A percentile compares a stretch with the other conserved stretches of the same genome.
phyloP scores from a whole-genome alignment of 1,140 invertebrate genomes.

The Elymnias hypermnestra region DNA sequence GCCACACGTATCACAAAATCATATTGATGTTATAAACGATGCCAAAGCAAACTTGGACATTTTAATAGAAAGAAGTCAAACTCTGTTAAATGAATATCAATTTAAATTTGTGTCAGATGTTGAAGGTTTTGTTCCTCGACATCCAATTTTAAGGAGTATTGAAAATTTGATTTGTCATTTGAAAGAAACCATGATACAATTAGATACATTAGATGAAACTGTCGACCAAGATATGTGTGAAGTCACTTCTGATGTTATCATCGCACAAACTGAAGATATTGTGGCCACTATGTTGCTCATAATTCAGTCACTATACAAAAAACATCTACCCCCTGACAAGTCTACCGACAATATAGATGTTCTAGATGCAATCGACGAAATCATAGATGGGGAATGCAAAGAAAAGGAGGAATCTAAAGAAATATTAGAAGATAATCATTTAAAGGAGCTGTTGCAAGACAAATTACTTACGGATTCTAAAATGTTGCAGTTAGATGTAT shows the following conservation, averaged over 20 bases:
- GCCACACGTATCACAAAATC: slow-evolving; percentile 43
- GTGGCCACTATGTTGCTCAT: slow-evolving; percentile 78
- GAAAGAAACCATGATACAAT: slow-evolving; percentile 27
- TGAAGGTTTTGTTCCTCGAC: slow-evolving; percentile 31
- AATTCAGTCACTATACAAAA: slow-evolving; percentile 84
- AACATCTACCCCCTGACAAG: slow-evolving; percentile 59
- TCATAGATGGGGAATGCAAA: slow-evolving; percentile 57
- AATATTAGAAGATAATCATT: slow-evolving; percentile 78
- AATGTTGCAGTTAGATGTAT: slow-evolving; percentile 69
- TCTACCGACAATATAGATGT: slow-evolving; percentile 43
- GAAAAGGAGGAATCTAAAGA: slow-evolving; percentile 59
- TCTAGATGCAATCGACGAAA: slow-evolving; percentile 54
- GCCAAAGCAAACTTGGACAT: slow-evolving; percentile 47
- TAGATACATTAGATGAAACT: slow-evolving; percentile 35
- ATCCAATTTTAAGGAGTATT: slow-evolving; percentile 57
- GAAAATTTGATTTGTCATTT: slow-evolving; percentile 43
- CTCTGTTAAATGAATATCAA: slow-evolving; percentile 56
- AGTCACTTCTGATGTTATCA: slow-evolving; percentile 32
- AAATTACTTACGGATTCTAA: slow-evolving; percentile 78
- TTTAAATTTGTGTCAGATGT: slow-evolving; percentile 35
- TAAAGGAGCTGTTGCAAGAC: slow-evolving; percentile 79
- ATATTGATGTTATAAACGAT: slow-evolving; percentile 55
- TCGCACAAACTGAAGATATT: slow-evolving; percentile 74
- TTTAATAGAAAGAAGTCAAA: slow-evolving; percentile 34
- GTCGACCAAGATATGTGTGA: slow-evolving; percentile 33